Conservation (phyloP, 2,888 invertebrate genomes). For the Luffia ferchaultella region DNA sequence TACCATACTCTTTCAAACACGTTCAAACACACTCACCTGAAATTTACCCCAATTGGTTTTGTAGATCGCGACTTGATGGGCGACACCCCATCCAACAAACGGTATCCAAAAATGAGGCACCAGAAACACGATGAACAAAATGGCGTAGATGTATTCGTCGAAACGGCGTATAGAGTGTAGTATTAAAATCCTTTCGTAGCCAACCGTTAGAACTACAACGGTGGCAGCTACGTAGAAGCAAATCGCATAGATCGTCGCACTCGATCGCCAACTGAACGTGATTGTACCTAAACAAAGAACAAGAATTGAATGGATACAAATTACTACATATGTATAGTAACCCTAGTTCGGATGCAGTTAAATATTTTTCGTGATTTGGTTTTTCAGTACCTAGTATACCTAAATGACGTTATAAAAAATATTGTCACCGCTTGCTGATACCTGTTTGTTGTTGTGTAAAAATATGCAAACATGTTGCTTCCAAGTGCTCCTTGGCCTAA, state of each 20-base stretch:
- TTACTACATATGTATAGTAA: too few relatives aligned
- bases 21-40: constrained; percentile 61
- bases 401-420: too few relatives aligned
- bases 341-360: too few relatives aligned
- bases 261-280: constrained; percentile 71
- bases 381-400: too few relatives aligned
- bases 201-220: constrained; percentile 65
- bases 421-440: too few relatives aligned
- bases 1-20: too few relatives aligned
- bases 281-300: constrained; percentile 51
- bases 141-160: constrained; percentile 75
- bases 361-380: too few relatives aligned
- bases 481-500: too few relatives aligned
- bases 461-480: too few relatives aligned
- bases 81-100: constrained; percentile 75
- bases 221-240: constrained; percentile 69
- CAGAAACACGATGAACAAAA: constrained; percentile 71
- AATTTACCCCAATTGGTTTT: constrained; percentile 75
- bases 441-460: too few relatives aligned
- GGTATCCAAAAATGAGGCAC: constrained; percentile 77
- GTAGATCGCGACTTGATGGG: constrained; percentile 72
- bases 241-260: constrained; percentile 71
- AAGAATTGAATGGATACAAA: too few relatives aligned
- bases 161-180: constrained; percentile 68
- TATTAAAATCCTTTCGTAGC: constrained; percentile 68